Evolutionary conservation across 2,888 invertebrate species (phyloP).

Genomic region (Orthonychiurus folsomi): DNA sequence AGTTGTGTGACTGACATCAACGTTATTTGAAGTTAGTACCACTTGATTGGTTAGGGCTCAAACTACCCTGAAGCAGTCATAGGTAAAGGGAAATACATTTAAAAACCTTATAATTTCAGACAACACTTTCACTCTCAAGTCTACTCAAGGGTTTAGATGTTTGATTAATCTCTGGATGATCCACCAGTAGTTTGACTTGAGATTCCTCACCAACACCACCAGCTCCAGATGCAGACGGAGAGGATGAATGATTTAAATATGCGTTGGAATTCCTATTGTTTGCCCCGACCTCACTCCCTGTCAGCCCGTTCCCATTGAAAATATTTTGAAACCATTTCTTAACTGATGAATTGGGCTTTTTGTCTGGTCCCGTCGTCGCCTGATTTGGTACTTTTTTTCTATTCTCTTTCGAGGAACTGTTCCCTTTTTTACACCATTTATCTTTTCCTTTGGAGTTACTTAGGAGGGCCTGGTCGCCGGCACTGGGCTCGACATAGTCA

Average conservation of each 20-base stretch:
- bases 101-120: slow-evolving; percentile 8
- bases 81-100: too few species aligned
- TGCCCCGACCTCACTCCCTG: neutral
- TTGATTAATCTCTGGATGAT: slow-evolving; percentile 2
- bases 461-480: neutral
- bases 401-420: slow-evolving; percentile 4
- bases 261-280: neutral
- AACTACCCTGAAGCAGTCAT: too few species aligned
- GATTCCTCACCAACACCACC: neutral
- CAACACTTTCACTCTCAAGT: slow-evolving; percentile 17
- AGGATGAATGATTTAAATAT: neutral
- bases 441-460: neutral
- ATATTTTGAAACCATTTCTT: slow-evolving; percentile 40
- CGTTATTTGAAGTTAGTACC: too few species aligned
- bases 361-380: neutral
- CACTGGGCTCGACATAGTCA: neutral
- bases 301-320: slow-evolving; percentile 29
- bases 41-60: too few species aligned
- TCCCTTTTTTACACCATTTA: slow-evolving; percentile 2
- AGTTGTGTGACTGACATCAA: too few species aligned
- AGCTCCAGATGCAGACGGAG: neutral
- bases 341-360: slow-evolving; percentile 27
- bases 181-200: neutral
- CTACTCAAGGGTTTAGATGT: slow-evolving; percentile 1
- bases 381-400: slow-evolving; percentile 5